A percentile compares a stretch with the other conserved stretches of the same genome.
These are phyloP conservation scores for Myotis daubentonii DNA, from an alignment of 2,797 vertebrate species.

Conservation along the genomic window DNA sequence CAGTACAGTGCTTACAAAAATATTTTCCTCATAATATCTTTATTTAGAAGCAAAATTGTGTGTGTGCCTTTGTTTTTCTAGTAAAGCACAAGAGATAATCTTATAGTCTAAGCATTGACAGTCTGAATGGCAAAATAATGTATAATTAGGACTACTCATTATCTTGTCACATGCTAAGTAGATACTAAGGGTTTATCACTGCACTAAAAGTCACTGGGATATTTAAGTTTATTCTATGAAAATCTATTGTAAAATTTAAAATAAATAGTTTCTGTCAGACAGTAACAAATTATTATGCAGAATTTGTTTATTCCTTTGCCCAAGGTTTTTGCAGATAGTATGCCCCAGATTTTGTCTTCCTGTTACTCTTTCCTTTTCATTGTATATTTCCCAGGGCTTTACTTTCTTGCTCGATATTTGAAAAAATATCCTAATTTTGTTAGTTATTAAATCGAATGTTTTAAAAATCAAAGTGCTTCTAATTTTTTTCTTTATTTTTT, in stretches of 20 bases:
- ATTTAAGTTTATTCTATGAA: constrained; percentile 66
- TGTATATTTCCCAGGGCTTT: background rate
- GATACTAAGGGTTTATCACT: constrained; percentile 54
- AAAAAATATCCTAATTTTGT: background rate
- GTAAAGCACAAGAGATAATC: background rate
- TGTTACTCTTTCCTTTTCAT: background rate
- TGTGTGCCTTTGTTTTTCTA: constrained; percentile 48
- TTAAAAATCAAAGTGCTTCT: background rate
- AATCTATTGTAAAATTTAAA: constrained; percentile 39
- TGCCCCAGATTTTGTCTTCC: background rate
- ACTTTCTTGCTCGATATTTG: background rate
- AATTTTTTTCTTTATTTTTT: background rate
- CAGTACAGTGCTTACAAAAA: background rate
- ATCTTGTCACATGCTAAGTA: constrained; percentile 53
- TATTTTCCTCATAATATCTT: constrained; percentile 25
- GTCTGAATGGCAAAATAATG: constrained; percentile 61
- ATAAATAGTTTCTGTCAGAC: background rate
- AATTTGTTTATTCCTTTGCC: constrained; percentile 37
- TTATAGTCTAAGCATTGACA: background rate
- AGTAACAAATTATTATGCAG: constrained; percentile 34
- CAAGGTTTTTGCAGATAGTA: background rate
- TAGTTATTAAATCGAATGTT: background rate
- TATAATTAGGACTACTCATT: constrained; percentile 67
- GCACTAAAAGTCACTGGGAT: constrained; percentile 53
- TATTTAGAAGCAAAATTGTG: constrained; percentile 50